A percentile compares a stretch with the other conserved stretches of the same genome.
These are phyloP conservation scores for Exaiptasia diaphana DNA, from an alignment of 64 coral and sea anemone species.

Conservation along the genomic window DNA sequence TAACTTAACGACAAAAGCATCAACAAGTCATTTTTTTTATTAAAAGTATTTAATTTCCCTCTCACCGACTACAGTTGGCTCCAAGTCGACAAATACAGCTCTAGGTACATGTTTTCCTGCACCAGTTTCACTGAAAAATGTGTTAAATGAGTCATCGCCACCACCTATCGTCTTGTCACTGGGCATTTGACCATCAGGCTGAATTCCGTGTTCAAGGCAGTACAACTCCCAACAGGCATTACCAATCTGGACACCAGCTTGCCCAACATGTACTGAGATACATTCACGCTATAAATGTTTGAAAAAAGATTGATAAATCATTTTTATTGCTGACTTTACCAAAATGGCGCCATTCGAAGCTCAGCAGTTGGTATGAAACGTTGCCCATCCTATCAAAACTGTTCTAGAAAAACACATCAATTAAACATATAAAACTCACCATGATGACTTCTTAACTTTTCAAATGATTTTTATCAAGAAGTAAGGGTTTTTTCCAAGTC, in stretches of 20 bases:
- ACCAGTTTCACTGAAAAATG: constrained; percentile 71
- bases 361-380: no score
- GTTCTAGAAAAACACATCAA: no score
- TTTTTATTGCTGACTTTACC: no score
- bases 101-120: constrained; percentile 79
- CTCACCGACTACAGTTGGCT: constrained; percentile 83
- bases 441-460: no score
- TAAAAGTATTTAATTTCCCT: no score
- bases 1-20: not conserved
- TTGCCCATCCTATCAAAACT: no score
- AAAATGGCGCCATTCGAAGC: no score
- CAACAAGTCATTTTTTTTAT: not conserved
- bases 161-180: constrained; percentile 27
- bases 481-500: no score
- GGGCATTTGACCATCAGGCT: constrained; percentile 19
- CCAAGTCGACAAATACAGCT: constrained; percentile 72
- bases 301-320: no score
- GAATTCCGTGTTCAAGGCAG: not conserved
- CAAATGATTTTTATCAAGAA: no score
- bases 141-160: constrained; percentile 69
- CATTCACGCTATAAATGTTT: not conserved
- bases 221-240: not conserved
- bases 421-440: no score
- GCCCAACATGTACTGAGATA: not conserved
- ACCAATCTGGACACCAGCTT: not conserved